Evolutionary conservation across 2,888 invertebrate species (phyloP).

Genomic region (Platypus cylindrus): DNA sequence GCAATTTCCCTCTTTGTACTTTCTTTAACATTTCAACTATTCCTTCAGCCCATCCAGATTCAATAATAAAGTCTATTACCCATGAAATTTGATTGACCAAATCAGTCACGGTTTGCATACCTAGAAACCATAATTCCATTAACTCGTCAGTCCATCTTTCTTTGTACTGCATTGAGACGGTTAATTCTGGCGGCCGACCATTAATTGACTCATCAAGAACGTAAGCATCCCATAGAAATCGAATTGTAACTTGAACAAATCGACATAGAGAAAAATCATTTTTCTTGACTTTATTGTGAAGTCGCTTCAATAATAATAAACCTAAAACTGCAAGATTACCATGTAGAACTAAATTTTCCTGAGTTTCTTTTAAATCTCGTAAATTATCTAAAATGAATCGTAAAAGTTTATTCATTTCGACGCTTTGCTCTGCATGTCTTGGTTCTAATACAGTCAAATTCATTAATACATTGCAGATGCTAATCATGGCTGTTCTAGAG

Average conservation of each 20-base stretch:
- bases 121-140: constrained; percentile 84
- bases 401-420: constrained; percentile 63
- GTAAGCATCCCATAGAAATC: constrained; percentile 88
- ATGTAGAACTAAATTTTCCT: constrained; percentile 73
- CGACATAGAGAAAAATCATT: constrained; percentile 82
- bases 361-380: constrained; percentile 69
- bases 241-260: constrained; percentile 77
- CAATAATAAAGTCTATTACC: constrained; percentile 83
- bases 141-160: constrained; percentile 83
- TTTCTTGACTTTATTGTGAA: constrained; percentile 69
- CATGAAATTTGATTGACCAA: constrained; percentile 71
- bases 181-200: constrained; percentile 63
- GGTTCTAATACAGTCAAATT: constrained; percentile 82
- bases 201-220: constrained; percentile 80
- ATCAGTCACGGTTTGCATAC: constrained; percentile 76
- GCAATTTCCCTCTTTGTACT: constrained; percentile 70
- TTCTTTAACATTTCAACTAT: constrained; percentile 70
- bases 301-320: constrained; percentile 69
- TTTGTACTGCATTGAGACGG: constrained; percentile 75
- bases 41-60: constrained; percentile 89
- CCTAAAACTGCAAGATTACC: constrained; percentile 78
- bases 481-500: constrained; percentile 72
- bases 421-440: constrained; percentile 65
- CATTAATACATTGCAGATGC: constrained; percentile 85
- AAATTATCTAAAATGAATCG: constrained; percentile 77